Evolutionary conservation across 2,888 invertebrate genomes (phyloP).

Genomic region (Periphyllus acericola): DNA sequence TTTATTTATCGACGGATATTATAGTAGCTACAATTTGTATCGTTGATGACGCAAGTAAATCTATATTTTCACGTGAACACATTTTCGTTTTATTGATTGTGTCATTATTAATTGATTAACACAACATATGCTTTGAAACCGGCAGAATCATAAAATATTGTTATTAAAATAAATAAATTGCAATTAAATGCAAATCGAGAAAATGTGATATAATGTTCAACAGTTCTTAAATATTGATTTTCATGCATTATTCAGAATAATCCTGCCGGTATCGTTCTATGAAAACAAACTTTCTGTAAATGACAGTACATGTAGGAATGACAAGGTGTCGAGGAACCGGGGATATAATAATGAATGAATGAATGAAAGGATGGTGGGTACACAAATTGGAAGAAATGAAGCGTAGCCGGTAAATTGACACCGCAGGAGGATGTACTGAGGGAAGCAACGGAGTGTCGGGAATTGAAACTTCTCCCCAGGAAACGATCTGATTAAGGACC

Average conservation of each 20-base stretch:
- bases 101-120: no score
- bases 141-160: not conserved
- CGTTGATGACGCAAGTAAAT: no score
- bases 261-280: not conserved
- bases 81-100: no score
- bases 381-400: constrained; percentile 60
- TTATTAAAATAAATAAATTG: not conserved
- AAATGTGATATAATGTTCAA: not conserved
- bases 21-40: no score
- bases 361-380: constrained; percentile 23
- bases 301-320: not conserved
- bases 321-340: not conserved
- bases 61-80: no score
- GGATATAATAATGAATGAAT: constrained; percentile 38
- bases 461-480: constrained; percentile 54
- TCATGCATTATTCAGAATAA: not conserved
- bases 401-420: constrained; percentile 54
- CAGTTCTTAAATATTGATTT: not conserved
- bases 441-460: constrained; percentile 5
- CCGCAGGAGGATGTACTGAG: not conserved
- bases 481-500: constrained; percentile 58
- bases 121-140: no score
- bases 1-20: no score
- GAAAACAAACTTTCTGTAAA: not conserved
- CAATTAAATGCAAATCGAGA: not conserved